A percentile compares a stretch with the other conserved stretches of the same genome.
phyloP scores from a whole-genome alignment of 2,888 invertebrate genomes.

The Chaetogeoica ovagalla region DNA sequence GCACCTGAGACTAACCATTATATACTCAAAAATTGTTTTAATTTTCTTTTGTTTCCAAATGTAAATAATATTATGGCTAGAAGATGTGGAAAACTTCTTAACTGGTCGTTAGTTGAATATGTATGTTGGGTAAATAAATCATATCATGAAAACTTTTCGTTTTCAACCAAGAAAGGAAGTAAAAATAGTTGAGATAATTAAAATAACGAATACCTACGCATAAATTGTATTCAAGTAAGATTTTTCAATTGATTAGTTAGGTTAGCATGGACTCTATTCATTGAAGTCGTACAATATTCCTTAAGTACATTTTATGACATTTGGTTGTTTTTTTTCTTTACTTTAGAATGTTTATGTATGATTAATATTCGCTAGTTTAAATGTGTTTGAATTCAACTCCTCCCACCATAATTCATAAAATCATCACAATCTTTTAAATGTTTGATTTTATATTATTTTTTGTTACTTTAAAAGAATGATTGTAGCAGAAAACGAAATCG shows the following conservation, averaged over 20 bases:
- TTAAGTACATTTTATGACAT: too few species aligned
- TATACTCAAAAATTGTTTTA: slow-evolving; percentile 11
- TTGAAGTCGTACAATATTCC: too few species aligned
- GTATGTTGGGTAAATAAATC: slow-evolving; percentile 34
- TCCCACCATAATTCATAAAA: too few species aligned
- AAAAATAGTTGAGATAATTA: slow-evolving; percentile 18
- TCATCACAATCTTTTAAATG: too few species aligned
- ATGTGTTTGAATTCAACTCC: too few species aligned
- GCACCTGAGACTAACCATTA: slow-evolving; percentile 27
- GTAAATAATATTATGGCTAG: not conserved
- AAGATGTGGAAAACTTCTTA: slow-evolving; percentile 29
- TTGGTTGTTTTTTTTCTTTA: too few species aligned
- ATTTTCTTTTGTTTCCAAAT: slow-evolving; percentile 7
- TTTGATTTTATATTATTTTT: too few species aligned
- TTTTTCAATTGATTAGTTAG: not conserved
- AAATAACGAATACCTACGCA: not conserved
- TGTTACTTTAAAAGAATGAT: too few species aligned
- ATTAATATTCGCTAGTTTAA: too few species aligned
- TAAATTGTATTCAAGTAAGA: not conserved
- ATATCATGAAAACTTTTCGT: slow-evolving; percentile 25
- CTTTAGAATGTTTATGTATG: too few species aligned
- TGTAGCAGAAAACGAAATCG: too few species aligned
- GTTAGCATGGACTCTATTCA: not conserved
- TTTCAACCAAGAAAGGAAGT: not conserved
- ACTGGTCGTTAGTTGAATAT: slow-evolving; percentile 20